Evolutionary conservation across 2,797 vertebrate genomes (phyloP), one percentile per base, ranked within the genome.

Genomic region (Cuniculus paca): DNA sequence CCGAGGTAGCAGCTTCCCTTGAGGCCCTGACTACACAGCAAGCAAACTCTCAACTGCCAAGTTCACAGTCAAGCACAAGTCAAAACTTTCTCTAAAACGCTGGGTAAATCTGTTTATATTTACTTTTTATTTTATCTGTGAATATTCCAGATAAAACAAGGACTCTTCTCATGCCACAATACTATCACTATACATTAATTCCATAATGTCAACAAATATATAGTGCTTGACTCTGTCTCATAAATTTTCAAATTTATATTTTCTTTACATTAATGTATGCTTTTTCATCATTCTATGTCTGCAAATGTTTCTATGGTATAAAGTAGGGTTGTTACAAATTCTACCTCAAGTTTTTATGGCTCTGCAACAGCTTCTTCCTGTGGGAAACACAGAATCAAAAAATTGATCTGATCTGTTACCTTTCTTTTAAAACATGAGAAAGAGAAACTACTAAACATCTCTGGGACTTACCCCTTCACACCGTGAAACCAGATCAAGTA

Each of bases 71-170:
- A 88, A 84, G 85, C 78, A 84, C 36, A 70, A 81, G 79, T 26
- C 9, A 95, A 95, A 90, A 68, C 20, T 75, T 56, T 78, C 39
- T 81, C 36, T 84, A 70, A 61, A 96, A 77, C 16, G 36, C 5
- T 52, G n/a, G 17, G 34, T 54, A 17, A 75, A 89, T 91, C 11
- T 65, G 61, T 85, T 89, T 89, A 31, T 74, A 54, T 90, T 87
- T 97, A 68, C 75, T 79, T 92, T 93, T 82, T 42, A 90, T 82
- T 89, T 91, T 58, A 70, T 79, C 60, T 93, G 60, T 85, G 36
- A 94, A 42, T 87, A 88, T 72, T 65, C 95, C 13, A 87, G 34
- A 36, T 68, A 68, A 36, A n/a, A 14, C 19, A 84, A 93, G 48
- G 12, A 68, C 11, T 28, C 31, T 42, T 72, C 26, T 31, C 93